Percentiles rank a stretch among this genome's conserved stretches.
Evolutionary conservation across 2,113 vertebrate species (phyloP).

Genomic region (Sinocyclocheilus rhinocerous): DNA sequence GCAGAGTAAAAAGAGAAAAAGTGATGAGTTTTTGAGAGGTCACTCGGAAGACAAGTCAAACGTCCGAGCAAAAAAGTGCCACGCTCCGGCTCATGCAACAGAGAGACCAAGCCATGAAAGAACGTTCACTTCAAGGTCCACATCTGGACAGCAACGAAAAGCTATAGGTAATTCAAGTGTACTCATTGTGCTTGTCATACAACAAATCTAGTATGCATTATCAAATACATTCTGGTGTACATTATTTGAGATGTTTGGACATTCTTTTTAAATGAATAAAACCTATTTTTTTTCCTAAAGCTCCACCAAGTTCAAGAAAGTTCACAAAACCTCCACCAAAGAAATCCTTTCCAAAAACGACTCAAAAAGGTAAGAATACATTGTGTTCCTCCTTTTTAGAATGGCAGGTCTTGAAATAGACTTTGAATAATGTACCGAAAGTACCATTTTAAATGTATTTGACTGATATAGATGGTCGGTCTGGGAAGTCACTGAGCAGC

Average conservation of each 20-base stretch:
- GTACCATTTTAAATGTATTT: slow-evolving; percentile 14
- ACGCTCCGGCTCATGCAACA: slow-evolving; percentile 26
- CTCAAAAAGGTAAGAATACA: slow-evolving; percentile 59
- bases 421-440: background rate
- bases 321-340: slow-evolving; percentile 54
- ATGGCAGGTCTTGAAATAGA: background rate
- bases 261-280: no score
- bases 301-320: slow-evolving; percentile 55
- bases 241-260: background rate
- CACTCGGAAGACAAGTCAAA: slow-evolving; percentile 42
- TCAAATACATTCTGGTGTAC: background rate
- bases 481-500: slow-evolving; percentile 54
- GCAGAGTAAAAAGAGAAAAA: slow-evolving; percentile 82
- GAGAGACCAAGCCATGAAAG: slow-evolving; percentile 9
- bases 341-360: slow-evolving; percentile 53
- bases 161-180: slow-evolving; percentile 72
- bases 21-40: slow-evolving; percentile 67
- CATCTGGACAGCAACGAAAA: slow-evolving; percentile 62
- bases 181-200: background rate
- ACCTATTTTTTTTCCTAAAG: slow-evolving; percentile 42
- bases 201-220: background rate
- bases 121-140: slow-evolving; percentile 1
- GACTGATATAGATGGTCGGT: slow-evolving; percentile 54
- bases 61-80: slow-evolving; percentile 70
- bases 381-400: background rate